A percentile compares a stretch with the other conserved stretches of the same genome.
phyloP scores from a whole-genome alignment of 2,888 invertebrate species.

The Mesorhabditis belari region DNA sequence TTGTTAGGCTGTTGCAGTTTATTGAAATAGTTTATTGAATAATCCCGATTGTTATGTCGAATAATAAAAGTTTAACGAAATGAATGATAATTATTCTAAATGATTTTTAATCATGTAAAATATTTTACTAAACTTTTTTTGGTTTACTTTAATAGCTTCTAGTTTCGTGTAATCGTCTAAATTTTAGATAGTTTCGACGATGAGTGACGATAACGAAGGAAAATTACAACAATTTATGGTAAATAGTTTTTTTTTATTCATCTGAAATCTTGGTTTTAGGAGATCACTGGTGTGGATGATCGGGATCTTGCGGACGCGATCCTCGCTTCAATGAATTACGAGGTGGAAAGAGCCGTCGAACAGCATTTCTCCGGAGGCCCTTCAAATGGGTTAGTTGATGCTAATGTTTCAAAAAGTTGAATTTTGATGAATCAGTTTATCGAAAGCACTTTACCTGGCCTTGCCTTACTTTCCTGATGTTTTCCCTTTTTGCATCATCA shows the following conservation, averaged over 20 bases:
- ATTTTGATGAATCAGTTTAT: no score
- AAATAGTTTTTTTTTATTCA: not conserved
- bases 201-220: not conserved
- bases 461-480: no score
- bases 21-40: no score
- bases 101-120: no score
- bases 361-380: constrained; percentile 9
- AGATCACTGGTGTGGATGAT: constrained; percentile 26
- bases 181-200: not conserved
- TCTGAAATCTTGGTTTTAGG: constrained; percentile 12
- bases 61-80: no score
- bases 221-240: not conserved
- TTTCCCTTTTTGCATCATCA: no score
- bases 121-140: not conserved
- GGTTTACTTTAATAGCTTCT: not conserved
- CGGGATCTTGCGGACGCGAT: constrained; percentile 22
- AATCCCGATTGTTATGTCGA: no score
- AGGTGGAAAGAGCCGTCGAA: constrained; percentile 28
- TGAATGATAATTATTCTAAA: no score
- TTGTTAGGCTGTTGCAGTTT: not conserved
- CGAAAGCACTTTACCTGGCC: no score
- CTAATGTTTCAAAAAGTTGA: not conserved
- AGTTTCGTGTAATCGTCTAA: not conserved
- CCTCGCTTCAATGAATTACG: constrained; percentile 30
- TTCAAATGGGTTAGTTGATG: not conserved